Percentiles rank a stretch among this genome's conserved stretches.
Conservation (phyloP, 2,888 invertebrate genomes). For the Agriopis leucophaearia region DNA sequence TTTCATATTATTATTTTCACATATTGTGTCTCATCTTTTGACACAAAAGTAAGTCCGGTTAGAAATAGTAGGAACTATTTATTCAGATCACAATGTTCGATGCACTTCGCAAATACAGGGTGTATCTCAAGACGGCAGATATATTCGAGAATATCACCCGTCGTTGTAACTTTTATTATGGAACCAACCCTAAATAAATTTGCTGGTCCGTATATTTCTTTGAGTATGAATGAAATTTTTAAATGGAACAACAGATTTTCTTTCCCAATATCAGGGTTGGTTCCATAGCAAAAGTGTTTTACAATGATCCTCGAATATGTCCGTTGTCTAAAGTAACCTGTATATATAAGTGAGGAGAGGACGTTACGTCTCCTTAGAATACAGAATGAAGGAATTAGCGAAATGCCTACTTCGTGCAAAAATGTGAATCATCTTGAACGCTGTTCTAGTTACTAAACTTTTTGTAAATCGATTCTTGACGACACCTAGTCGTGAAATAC, state of each 20-base stretch:
- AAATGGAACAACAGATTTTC: no score
- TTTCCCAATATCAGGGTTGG: no score
- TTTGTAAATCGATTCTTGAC: slow-evolving; percentile 14
- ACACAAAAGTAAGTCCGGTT: slow-evolving; percentile 34
- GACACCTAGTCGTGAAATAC: slow-evolving; percentile 11
- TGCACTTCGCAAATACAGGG: slow-evolving; percentile 6
- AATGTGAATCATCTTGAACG: slow-evolving; percentile 31
- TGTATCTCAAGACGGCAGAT: no score
- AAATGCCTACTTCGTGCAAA: slow-evolving; percentile 28
- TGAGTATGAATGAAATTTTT: no score
- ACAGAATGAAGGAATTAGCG: slow-evolving; percentile 29
- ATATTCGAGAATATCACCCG: no score
- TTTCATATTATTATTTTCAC: slow-evolving; percentile 2
- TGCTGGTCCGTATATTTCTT: no score
- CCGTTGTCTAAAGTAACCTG: no score
- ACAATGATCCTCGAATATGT: no score
- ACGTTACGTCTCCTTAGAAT: slow-evolving; percentile 27
- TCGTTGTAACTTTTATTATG: no score
- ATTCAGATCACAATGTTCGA: slow-evolving; percentile 35
- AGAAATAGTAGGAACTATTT: slow-evolving; percentile 6
- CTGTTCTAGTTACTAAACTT: slow-evolving; percentile 19
- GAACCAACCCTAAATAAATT: no score
- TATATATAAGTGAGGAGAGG: slow-evolving; percentile 18
- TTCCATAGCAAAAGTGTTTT: no score
- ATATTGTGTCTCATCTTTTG: slow-evolving; percentile 18